phyloP scores from a whole-genome alignment of 2,797 vertebrate genomes.

The Lepus townsendii region DNA sequence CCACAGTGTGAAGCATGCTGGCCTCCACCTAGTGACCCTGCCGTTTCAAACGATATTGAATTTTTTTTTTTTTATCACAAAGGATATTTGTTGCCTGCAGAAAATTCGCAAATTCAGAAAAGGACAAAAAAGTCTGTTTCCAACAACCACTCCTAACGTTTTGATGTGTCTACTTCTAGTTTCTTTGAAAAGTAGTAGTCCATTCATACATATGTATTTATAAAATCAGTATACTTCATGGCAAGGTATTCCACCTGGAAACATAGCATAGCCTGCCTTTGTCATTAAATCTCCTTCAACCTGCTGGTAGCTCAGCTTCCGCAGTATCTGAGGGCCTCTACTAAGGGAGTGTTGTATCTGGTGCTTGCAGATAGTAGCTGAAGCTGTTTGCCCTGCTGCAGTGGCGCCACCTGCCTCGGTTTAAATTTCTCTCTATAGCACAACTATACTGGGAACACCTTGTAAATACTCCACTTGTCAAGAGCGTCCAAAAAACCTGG shows the following conservation, averaged over 20 bases:
- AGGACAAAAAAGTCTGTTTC: neutral
- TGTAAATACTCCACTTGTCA: conserved; percentile 45
- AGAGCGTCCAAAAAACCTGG: neutral
- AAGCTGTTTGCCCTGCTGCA: conserved; percentile 19
- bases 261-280: neutral
- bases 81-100: conserved; percentile 6
- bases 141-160: neutral
- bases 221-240: neutral
- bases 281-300: neutral
- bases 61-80: neutral
- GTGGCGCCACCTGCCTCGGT: conserved; percentile 29
- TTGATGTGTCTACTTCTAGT: neutral
- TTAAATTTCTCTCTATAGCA: conserved; percentile 1
- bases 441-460: conserved; percentile 10
- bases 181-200: neutral
- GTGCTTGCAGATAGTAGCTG: neutral
- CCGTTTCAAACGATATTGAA: too few relatives aligned
- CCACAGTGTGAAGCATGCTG: neutral
- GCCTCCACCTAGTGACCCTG: neutral
- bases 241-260: neutral
- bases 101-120: neutral
- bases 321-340: neutral
- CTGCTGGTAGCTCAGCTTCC: neutral
- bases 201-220: neutral
- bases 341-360: neutral